A percentile compares a stretch with the other conserved stretches of the same genome.
These are phyloP conservation scores for Erebia epiphron DNA, from an alignment of 2,888 invertebrate species.

Conservation along the genomic window DNA sequence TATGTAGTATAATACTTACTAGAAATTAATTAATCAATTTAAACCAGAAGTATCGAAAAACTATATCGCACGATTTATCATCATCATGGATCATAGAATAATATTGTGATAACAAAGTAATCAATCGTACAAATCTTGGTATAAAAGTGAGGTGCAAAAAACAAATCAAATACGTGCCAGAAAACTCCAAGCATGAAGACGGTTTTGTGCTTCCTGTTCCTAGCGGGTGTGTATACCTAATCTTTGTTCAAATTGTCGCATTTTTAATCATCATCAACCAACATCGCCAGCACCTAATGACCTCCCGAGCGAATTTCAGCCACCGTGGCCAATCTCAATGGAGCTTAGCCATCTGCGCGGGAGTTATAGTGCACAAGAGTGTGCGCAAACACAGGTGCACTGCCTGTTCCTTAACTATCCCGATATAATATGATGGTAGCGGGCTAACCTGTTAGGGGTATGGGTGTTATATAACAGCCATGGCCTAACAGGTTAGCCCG, in stretches of 20 bases:
- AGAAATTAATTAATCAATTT: neutral
- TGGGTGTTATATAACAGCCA: no score
- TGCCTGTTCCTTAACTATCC: no score
- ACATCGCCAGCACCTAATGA: no score
- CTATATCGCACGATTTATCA: neutral
- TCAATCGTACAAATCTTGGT: neutral
- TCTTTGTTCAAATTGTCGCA: neutral
- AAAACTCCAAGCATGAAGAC: constrained; percentile 26
- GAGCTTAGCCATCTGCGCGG: no score
- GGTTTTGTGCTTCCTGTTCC: constrained; percentile 14
- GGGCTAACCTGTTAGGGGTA: no score
- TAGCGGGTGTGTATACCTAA: constrained; percentile 29
- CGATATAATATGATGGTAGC: no score
- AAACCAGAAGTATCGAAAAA: constrained; percentile 6
- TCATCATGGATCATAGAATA: neutral
- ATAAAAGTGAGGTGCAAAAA: constrained; percentile 8
- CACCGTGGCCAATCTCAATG: no score
- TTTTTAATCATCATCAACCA: constrained; percentile 1
- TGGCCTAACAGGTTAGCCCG: no score
- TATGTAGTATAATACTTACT: neutral
- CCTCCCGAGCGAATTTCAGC: no score
- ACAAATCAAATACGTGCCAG: neutral
- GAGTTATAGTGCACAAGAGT: no score
- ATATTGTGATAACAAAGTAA: neutral
- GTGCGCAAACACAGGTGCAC: no score